Evolutionary conservation across 2,888 invertebrate genomes (phyloP).

Genomic region (Acholoe squamosa): DNA sequence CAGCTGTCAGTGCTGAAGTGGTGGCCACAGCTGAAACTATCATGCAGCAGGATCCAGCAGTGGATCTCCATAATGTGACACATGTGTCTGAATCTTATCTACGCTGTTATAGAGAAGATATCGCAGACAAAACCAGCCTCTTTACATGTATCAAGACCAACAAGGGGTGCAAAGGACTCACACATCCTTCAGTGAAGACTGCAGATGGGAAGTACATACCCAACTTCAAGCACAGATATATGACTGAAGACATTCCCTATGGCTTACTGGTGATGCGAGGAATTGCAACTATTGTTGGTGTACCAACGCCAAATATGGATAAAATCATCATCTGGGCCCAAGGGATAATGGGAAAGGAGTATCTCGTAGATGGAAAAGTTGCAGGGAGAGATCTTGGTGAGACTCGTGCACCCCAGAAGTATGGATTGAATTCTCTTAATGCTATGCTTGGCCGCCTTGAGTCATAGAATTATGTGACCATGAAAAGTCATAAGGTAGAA

Average conservation of each 20-base stretch:
- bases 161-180: slow-evolving; percentile 72
- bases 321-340: slow-evolving; percentile 76
- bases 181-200: slow-evolving; percentile 70
- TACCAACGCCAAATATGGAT: slow-evolving; percentile 72
- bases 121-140: slow-evolving; percentile 72
- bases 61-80: slow-evolving; percentile 60
- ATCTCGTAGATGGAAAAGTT: slow-evolving; percentile 74
- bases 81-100: slow-evolving; percentile 71
- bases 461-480: background rate
- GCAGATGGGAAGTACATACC: slow-evolving; percentile 54
- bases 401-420: slow-evolving; percentile 75
- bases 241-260: slow-evolving; percentile 75
- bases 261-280: slow-evolving; percentile 76
- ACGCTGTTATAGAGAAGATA: slow-evolving; percentile 72
- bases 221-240: slow-evolving; percentile 68
- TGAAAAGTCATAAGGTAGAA: too few relatives aligned
- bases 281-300: slow-evolving; percentile 71
- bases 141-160: slow-evolving; percentile 73
- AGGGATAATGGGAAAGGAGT: slow-evolving; percentile 74
- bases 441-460: slow-evolving; percentile 69
- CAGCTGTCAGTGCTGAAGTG: slow-evolving; percentile 74
- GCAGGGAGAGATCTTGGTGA: slow-evolving; percentile 73
- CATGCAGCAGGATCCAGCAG: slow-evolving; percentile 46
- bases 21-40: slow-evolving; percentile 73
- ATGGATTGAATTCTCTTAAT: slow-evolving; percentile 73